phyloP scores from a whole-genome alignment of 2,888 invertebrate species.

The Lepidonotus clava region DNA sequence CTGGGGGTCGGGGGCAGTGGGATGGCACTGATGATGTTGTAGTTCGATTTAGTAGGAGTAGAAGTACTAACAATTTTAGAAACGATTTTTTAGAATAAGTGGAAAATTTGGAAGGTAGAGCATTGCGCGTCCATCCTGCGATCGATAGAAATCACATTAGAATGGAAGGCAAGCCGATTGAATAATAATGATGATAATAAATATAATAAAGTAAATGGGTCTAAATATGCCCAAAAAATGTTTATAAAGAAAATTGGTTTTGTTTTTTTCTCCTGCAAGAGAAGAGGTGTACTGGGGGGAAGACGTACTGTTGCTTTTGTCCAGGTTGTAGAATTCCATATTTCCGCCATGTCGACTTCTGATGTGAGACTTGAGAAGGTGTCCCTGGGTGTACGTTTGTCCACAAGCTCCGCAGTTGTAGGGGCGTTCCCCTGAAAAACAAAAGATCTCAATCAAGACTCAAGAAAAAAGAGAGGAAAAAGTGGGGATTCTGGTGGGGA shows the following conservation, averaged over 20 bases:
- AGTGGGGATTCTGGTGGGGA: background rate
- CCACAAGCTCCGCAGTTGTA: slow-evolving; percentile 80
- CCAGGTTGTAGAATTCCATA: slow-evolving; percentile 80
- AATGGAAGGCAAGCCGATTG: background rate
- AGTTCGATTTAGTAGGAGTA: too few species aligned
- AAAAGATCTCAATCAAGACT: slow-evolving; percentile 14
- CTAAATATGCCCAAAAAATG: background rate
- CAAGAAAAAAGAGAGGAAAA: background rate
- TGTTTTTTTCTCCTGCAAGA: slow-evolving; percentile 28
- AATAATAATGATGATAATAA: too few species aligned
- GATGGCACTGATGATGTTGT: background rate
- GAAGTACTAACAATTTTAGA: background rate
- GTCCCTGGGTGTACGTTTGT: slow-evolving; percentile 80
- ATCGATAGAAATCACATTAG: background rate
- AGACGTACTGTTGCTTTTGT: slow-evolving; percentile 62
- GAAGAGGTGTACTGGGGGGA: background rate
- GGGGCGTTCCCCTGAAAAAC: slow-evolving; percentile 76
- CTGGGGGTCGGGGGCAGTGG: too few species aligned
- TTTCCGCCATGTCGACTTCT: slow-evolving; percentile 80
- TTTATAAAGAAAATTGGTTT: background rate
- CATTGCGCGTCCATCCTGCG: slow-evolving; percentile 18
- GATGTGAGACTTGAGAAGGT: slow-evolving; percentile 80
- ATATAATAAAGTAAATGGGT: background rate
- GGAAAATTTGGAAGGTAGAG: background rate
- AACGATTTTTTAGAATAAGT: background rate